Conservation (phyloP, 1,140 invertebrate species). For the Drosophila nannoptera region DNA sequence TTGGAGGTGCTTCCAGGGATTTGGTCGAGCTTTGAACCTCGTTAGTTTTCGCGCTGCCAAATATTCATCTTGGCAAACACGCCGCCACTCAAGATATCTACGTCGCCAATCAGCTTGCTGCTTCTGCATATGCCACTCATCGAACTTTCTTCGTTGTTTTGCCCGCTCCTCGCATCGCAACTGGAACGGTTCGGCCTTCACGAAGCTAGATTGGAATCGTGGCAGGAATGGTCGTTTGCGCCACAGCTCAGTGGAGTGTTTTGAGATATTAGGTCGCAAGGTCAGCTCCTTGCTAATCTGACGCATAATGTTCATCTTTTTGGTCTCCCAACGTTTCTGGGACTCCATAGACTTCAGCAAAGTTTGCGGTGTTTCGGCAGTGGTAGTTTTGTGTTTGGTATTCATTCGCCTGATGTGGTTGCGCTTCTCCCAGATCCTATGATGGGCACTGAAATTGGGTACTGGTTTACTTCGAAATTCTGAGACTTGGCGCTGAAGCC, state of each 20-base stretch:
- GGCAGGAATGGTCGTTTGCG: slow-evolving; percentile 45
- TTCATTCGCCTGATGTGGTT: slow-evolving; percentile 1
- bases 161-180: slow-evolving; percentile 31
- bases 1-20: slow-evolving; percentile 40
- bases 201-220: slow-evolving; percentile 13
- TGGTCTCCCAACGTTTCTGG: neutral
- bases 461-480: slow-evolving; percentile 45
- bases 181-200: slow-evolving; percentile 41
- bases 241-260: neutral
- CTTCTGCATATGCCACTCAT: slow-evolving; percentile 7
- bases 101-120: slow-evolving; percentile 5
- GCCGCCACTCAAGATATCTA: neutral
- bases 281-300: neutral
- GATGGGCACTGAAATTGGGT: slow-evolving; percentile 43
- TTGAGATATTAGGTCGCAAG: slow-evolving; percentile 11
- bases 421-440: slow-evolving; percentile 24
- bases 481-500: neutral
- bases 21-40: slow-evolving; percentile 51
- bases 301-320: neutral
- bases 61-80: slow-evolving; percentile 20
- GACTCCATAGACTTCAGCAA: slow-evolving; percentile 31
- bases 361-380: slow-evolving; percentile 32
- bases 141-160: slow-evolving; percentile 25
- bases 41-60: slow-evolving; percentile 30
- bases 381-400: slow-evolving; percentile 23